These are phyloP conservation scores for Mylabris sibirica DNA, from an alignment of 2,888 invertebrate species.

Conservation along the genomic window DNA sequence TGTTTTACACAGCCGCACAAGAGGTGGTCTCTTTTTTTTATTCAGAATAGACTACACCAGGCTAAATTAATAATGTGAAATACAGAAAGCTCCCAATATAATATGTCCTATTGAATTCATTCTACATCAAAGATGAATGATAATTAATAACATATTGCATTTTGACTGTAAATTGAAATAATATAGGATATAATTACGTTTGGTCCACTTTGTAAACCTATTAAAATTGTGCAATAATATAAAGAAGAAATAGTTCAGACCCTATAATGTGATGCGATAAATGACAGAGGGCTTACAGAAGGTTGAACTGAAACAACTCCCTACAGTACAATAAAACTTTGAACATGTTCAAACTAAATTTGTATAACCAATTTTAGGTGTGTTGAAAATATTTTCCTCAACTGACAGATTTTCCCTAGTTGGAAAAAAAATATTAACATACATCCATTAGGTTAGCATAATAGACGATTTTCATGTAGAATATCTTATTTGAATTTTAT, in stretches of 20 bases:
- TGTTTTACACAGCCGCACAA: too few relatives aligned
- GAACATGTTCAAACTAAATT: slow-evolving; percentile 20
- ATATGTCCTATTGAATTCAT: neutral
- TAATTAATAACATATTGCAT: neutral
- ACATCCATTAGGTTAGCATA: too few relatives aligned
- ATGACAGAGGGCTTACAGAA: slow-evolving; percentile 22
- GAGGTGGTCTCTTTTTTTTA: too few relatives aligned
- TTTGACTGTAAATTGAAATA: neutral
- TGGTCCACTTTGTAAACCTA: neutral
- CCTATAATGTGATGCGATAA: slow-evolving; percentile 21
- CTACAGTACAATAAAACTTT: slow-evolving; percentile 22
- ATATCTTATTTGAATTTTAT: neutral
- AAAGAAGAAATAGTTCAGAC: slow-evolving; percentile 1
- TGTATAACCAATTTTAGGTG: slow-evolving; percentile 17
- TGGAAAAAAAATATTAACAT: neutral
- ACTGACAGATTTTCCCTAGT: slow-evolving; percentile 15
- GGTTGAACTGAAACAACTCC: slow-evolving; percentile 25
- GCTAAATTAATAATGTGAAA: too few relatives aligned
- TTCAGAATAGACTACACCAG: too few relatives aligned
- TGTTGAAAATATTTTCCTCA: slow-evolving; percentile 17
- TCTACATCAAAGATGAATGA: neutral
- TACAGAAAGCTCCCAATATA: neutral
- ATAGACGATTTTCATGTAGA: too few relatives aligned
- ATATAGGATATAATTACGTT: neutral
- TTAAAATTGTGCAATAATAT: neutral